Conservation (phyloP, 2,888 invertebrate species). For the Alsophila aescularia region DNA sequence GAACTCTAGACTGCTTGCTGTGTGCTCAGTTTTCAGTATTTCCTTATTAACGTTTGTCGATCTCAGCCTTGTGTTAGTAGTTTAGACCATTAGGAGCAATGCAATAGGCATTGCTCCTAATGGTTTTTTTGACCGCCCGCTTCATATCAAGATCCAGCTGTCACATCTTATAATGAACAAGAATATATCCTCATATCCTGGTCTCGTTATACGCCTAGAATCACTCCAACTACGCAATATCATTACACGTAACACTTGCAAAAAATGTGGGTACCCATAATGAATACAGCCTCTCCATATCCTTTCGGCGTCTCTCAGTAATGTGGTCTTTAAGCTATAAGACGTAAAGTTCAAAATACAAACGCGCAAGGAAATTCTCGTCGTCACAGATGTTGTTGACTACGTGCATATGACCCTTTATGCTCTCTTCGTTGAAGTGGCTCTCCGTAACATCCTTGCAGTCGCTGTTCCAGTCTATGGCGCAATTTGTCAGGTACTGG, state of each 20-base stretch:
- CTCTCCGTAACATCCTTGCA: constrained; percentile 70
- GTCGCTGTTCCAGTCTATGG: constrained; percentile 72
- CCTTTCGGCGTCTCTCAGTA: background rate
- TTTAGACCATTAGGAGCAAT: too few species aligned
- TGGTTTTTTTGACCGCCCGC: too few species aligned
- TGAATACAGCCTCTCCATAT: constrained; percentile 17
- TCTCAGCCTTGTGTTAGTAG: too few species aligned
- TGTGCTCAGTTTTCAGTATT: too few species aligned
- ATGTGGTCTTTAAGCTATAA: background rate
- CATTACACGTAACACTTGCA: constrained; percentile 24
- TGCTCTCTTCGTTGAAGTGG: constrained; percentile 70
- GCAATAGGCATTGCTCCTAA: too few species aligned
- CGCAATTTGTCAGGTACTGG: constrained; percentile 66
- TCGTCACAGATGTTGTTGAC: constrained; percentile 67
- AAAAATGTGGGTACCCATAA: constrained; percentile 24
- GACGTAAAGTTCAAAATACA: constrained; percentile 36
- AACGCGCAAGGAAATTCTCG: constrained; percentile 61
- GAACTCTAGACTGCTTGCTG: too few species aligned
- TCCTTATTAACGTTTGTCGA: too few species aligned
- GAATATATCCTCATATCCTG: background rate
- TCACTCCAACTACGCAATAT: constrained; percentile 24
- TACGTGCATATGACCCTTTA: constrained; percentile 73
- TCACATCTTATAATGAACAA: background rate
- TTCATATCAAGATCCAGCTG: too few species aligned
- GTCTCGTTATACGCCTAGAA: constrained; percentile 10